Base-by-base conservation (phyloP, 2,113 vertebrate genomes). In the Gymnobelideus leadbeateri region DNA sequence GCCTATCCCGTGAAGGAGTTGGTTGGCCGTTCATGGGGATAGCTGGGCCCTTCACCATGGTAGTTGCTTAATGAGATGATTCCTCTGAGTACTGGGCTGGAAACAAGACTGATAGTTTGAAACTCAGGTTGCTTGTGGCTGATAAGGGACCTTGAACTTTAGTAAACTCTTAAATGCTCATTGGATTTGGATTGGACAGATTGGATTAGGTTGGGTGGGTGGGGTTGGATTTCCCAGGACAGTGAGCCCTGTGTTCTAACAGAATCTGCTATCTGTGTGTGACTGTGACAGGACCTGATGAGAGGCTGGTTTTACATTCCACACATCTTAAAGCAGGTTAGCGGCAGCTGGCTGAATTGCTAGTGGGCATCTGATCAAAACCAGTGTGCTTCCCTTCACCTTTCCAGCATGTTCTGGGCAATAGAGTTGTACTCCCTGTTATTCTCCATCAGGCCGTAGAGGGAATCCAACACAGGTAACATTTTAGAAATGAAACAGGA, bases 401-500 rank as follows among this genome's bases (percentile, higher is more conserved):
- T 97, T 96, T 91, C 93, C 0, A 7, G 77, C 68, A 57, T 1
- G 9, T 97, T 95, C 93, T 95, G 55, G 68, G 68, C 68, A 8
- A 43, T 84, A 2, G 68, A 6, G 19, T 96, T 96, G n/a, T 5
- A 14, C 10, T 93, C 96, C 97, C n/a, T 95, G 95, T 97, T 95
- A 93, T 95, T 97, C 89, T 92, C 47, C 91, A 94, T 96, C 95
- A 96, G 84, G 51, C 93, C 95, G 37, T 53, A 96, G 94, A 43
- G 2, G 98, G 96, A 98, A 95, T 97, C 96, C 95, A 95, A 94
- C 95, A 93, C 52, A 95, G 91, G 1, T 52, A 95, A 97, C 93
- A 92, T 9, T 0, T 92, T 96, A 95, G 97, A 98, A 98, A 93
- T 94, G 12, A 92, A 96, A 97, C 16, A 0, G 90, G 95, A 96